Conservation (phyloP, 2,888 invertebrate genomes). For the Andrena fulva region DNA sequence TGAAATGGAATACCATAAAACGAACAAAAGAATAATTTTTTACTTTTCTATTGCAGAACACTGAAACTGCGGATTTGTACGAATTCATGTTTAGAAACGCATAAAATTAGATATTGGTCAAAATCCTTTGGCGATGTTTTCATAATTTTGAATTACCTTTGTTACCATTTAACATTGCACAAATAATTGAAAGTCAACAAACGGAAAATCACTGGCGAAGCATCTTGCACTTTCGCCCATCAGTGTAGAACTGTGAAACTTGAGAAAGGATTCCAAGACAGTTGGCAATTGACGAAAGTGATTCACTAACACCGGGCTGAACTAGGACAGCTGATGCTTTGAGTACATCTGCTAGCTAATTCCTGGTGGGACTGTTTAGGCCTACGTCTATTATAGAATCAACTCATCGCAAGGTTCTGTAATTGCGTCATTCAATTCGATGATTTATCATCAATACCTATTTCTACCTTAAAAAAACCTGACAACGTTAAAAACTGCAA, state of each 20-base stretch:
- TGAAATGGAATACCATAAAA: too few relatives aligned
- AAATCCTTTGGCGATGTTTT: background rate
- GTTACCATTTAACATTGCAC: background rate
- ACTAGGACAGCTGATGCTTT: conserved; percentile 79
- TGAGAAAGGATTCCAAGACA: conserved; percentile 22
- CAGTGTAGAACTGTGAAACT: background rate
- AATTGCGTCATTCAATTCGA: conserved; percentile 12
- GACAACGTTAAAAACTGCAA: background rate
- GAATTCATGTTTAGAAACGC: background rate
- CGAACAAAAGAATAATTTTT: too few relatives aligned
- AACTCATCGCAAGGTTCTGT: background rate
- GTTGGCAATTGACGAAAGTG: conserved; percentile 60
- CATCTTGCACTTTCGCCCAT: background rate
- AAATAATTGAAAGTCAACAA: background rate
- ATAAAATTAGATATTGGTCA: background rate
- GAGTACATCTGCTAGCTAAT: conserved; percentile 80
- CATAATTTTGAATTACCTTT: background rate
- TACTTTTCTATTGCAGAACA: too few relatives aligned
- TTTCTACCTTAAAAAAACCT: background rate
- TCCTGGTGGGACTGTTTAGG: conserved; percentile 50
- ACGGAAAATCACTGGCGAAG: background rate
- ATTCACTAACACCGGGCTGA: conserved; percentile 75
- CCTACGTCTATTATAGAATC: conserved; percentile 3
- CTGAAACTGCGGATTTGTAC: background rate
- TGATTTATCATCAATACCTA: background rate